Conservation (phyloP, 1,140 invertebrate genomes). For the Asbolus verrucosus region DNA sequence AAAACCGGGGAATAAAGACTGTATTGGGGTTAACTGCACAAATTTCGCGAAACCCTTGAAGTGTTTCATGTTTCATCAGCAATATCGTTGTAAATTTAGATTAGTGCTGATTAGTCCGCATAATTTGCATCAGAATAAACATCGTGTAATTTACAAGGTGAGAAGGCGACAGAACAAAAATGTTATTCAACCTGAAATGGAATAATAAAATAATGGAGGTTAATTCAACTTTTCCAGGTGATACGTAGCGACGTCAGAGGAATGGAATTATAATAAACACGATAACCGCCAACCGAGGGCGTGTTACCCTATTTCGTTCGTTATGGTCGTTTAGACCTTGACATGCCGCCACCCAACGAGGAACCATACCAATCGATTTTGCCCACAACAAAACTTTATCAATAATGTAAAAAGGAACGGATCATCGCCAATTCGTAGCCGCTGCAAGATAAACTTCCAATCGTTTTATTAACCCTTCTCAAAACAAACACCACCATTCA, state of each 20-base stretch:
- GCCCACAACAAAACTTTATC: constrained; percentile 26
- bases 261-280: constrained; percentile 31
- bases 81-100: too few species aligned
- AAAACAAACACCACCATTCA: constrained; percentile 27
- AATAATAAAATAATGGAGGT: not conserved
- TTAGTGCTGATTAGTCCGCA: too few species aligned
- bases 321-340: constrained; percentile 27
- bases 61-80: too few species aligned
- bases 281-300: constrained; percentile 25
- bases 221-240: constrained; percentile 24
- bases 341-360: constrained; percentile 31
- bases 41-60: too few species aligned
- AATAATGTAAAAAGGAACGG: constrained; percentile 22
- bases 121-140: too few species aligned
- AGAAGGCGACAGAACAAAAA: too few species aligned
- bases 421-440: constrained; percentile 16
- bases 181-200: not conserved
- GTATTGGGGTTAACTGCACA: too few species aligned
- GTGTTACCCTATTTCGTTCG: constrained; percentile 22
- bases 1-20: too few species aligned
- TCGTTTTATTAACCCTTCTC: constrained; percentile 2
- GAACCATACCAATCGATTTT: constrained; percentile 25
- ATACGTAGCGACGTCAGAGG: not conserved
- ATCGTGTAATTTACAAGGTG: too few species aligned
- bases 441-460: constrained; percentile 18